phyloP scores from a whole-genome alignment of 2,797 vertebrate species.

The Antennarius maculatus region DNA sequence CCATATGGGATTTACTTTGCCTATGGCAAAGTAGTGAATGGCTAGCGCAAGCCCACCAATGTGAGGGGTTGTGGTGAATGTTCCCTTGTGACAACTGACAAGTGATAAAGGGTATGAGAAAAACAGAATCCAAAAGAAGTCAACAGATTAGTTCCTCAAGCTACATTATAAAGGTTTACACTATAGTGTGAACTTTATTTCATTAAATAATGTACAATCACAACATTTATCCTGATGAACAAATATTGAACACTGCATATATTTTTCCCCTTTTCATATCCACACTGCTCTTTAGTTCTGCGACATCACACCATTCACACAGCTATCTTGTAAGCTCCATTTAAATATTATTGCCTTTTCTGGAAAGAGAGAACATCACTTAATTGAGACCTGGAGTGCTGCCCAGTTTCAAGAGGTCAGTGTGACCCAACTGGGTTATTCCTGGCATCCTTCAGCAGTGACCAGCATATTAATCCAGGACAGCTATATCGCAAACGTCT shows the following conservation, averaged over 20 bases:
- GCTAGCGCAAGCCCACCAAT: no score
- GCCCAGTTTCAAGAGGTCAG: constrained; percentile 72
- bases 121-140: constrained; percentile 23
- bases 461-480: constrained; percentile 46
- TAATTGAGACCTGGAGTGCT: constrained; percentile 72
- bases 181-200: constrained; percentile 18
- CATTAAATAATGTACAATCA: constrained; percentile 17
- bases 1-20: no score
- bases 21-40: no score
- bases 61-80: constrained; percentile 1
- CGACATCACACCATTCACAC: constrained; percentile 25
- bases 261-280: background rate
- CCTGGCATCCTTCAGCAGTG: constrained; percentile 63
- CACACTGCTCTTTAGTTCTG: constrained; percentile 12
- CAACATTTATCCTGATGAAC: constrained; percentile 6
- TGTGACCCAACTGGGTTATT: constrained; percentile 67
- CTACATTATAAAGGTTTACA: constrained; percentile 17
- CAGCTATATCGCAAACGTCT: constrained; percentile 39
- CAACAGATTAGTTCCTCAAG: background rate
- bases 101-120: constrained; percentile 5
- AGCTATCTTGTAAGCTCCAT: constrained; percentile 48
- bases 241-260: constrained; percentile 1
- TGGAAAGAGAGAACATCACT: constrained; percentile 61
- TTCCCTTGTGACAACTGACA: background rate
- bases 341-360: constrained; percentile 73